Evolutionary conservation across 1,140 invertebrate genomes (phyloP), one percentile per base, ranked within the genome.

Genomic region (Leucophenga varia): DNA sequence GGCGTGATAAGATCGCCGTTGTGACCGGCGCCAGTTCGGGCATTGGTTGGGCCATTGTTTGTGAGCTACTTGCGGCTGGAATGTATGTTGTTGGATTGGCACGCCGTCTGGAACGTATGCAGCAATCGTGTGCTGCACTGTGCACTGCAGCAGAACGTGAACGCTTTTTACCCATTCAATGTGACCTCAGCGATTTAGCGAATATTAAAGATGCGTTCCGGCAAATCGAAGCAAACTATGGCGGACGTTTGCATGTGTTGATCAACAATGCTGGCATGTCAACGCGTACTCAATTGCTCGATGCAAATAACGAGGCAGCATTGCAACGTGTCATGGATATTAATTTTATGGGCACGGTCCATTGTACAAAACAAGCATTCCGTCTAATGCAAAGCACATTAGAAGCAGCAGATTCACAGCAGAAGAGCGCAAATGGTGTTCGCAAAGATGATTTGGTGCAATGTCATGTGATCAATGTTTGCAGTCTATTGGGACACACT

Each of bases 1-100:
- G 53, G 53, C 36, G 31, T 25, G 48, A 38, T 21, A 47, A 50
- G 31, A 28, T 55, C 4, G 53, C 53, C 13, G 42, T 55, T 4
- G 81, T 90, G 13, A 88, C 86, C 2, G 86, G 85, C 2, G 85
- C 85, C 1, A 86, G 84, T 41, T 73, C 77, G 1, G 87, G 87
- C 0, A 88, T 89, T 9, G 86, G 87, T 0, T 79, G 79, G 1
- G 79, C 74, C 0, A 74, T 82, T 7, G 76, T 77, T 7, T 67
- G 77, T 47, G 49, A 60, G 0, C 63, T 89, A 1, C 80, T 82
- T 0, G 58, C 79, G 20, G 63, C 78, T 19, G 86, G 86, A 3
- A 60, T 89, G 51, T 78, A 76, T 37, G 86, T 89, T 6, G 79
- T 87, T 2, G 88, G 83, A 2, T 76, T 88, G 13, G 85, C 86